Percentiles rank a stretch among this genome's conserved stretches.
Evolutionary conservation across 1,140 invertebrate species (phyloP).

Genomic region (Berghia stephanieae): DNA sequence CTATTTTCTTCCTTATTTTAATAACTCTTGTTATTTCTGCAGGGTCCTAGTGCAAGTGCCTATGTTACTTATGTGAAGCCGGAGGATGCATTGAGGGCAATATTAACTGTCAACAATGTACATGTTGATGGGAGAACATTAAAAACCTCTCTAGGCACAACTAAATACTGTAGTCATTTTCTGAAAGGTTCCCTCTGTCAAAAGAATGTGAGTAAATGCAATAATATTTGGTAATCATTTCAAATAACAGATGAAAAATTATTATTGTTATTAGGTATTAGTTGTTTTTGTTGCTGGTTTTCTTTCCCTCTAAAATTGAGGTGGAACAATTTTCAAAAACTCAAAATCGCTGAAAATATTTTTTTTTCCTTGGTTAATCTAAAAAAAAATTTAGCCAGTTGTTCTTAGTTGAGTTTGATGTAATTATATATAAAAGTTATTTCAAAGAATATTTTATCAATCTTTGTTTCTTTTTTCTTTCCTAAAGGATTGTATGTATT

Average conservation of each 20-base stretch:
- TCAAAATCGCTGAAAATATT: too few relatives aligned
- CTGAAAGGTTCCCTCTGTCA: constrained; percentile 97
- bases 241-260: neutral
- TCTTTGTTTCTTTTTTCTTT: constrained; percentile 25
- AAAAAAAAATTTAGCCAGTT: too few relatives aligned
- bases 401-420: too few relatives aligned
- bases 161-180: constrained; percentile 99
- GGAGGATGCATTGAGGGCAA: constrained; percentile 95
- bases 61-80: constrained; percentile 96
- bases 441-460: too few relatives aligned
- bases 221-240: too few relatives aligned
- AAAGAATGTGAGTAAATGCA: constrained; percentile 79
- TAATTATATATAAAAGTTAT: too few relatives aligned
- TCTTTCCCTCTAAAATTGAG: too few relatives aligned
- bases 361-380: too few relatives aligned
- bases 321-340: too few relatives aligned
- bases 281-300: neutral
- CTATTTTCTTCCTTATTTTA: neutral
- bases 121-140: constrained; percentile 93
- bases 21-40: too few relatives aligned
- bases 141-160: constrained; percentile 98
- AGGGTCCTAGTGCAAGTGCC: constrained; percentile 93
- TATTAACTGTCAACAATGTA: constrained; percentile 96
- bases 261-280: neutral
- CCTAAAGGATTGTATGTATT: constrained; percentile 95